Conservation (phyloP, 2,888 invertebrate species). For the Melitaea athalia region DNA sequence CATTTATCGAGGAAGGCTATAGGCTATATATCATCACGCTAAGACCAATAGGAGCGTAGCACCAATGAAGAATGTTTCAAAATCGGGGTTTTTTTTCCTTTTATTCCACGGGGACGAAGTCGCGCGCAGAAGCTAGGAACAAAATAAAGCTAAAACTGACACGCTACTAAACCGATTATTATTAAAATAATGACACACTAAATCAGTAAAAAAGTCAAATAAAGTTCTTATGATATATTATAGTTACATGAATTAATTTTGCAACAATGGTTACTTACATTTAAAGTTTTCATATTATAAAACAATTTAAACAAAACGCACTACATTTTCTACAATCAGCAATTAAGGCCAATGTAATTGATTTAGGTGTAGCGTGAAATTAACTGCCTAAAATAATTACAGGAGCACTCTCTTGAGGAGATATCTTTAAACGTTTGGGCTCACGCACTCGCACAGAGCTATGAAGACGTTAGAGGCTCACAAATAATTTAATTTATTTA, state of each 20-base stretch:
- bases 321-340: slow-evolving; percentile 28
- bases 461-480: slow-evolving; percentile 34
- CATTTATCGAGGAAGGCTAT: too few species aligned
- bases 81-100: too few species aligned
- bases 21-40: too few species aligned
- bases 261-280: neutral
- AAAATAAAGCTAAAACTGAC: too few species aligned
- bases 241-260: neutral
- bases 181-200: too few species aligned
- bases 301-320: neutral
- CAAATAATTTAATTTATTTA: neutral
- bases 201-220: too few species aligned
- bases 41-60: too few species aligned
- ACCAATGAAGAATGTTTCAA: too few species aligned
- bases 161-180: too few species aligned
- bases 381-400: slow-evolving; percentile 58
- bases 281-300: neutral
- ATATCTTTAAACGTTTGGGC: slow-evolving; percentile 51
- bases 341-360: slow-evolving; percentile 49
- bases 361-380: slow-evolving; percentile 55
- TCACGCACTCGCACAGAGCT: slow-evolving; percentile 41
- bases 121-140: too few species aligned
- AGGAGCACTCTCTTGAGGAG: slow-evolving; percentile 45
- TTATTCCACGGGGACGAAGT: too few species aligned
- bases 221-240: too few species aligned